These are phyloP conservation scores for Dicrostonyx torquatus DNA, from an alignment of 2,797 vertebrate genomes.

Conservation along the genomic window DNA sequence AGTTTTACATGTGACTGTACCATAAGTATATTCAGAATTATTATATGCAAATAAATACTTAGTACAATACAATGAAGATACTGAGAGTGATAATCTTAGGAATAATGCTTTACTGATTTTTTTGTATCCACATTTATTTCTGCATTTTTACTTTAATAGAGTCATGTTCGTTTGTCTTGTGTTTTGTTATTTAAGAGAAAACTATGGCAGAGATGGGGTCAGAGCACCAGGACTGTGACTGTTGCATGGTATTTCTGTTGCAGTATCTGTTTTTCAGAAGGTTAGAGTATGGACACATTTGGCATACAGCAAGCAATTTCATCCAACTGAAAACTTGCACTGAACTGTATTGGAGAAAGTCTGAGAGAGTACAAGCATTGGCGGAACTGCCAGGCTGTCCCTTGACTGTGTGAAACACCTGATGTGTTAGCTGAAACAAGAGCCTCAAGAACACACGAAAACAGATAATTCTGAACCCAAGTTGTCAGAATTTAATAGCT, in stretches of 20 bases:
- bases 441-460: background rate
- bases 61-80: background rate
- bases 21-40: slow-evolving; percentile 13
- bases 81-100: background rate
- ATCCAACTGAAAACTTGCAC: background rate
- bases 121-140: background rate
- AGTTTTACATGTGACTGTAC: background rate
- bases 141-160: background rate
- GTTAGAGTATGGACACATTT: background rate
- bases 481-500: background rate
- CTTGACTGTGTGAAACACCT: background rate
- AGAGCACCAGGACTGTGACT: background rate
- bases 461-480: background rate
- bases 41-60: background rate
- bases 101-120: background rate
- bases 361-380: background rate
- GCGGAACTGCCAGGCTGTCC: background rate
- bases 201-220: background rate
- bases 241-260: background rate
- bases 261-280: background rate
- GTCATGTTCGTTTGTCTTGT: background rate
- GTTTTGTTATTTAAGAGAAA: background rate
- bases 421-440: slow-evolving; percentile 25
- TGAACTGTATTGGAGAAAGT: background rate
- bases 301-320: background rate